Conservation (phyloP, 1,140 invertebrate genomes). For the Cydia strobilella region DNA sequence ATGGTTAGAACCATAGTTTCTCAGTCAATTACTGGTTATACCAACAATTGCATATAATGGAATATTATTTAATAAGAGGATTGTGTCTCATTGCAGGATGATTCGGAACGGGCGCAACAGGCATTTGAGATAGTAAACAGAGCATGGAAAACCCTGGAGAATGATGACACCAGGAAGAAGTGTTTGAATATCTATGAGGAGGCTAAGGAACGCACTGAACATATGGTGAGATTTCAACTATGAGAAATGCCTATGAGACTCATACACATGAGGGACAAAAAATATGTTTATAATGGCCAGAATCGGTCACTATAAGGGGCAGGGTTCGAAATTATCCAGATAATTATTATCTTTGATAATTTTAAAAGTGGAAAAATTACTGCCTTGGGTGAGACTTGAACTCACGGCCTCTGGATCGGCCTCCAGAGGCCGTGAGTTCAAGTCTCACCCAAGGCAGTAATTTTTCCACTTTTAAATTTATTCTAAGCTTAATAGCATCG, state of each 20-base stretch:
- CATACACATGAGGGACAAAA: background rate
- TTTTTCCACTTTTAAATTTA: too few relatives aligned
- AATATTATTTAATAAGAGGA: slow-evolving; percentile 32
- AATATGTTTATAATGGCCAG: background rate
- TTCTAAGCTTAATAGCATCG: too few relatives aligned
- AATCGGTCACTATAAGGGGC: too few relatives aligned
- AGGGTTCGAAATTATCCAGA: too few relatives aligned
- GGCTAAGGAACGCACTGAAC: slow-evolving; percentile 95
- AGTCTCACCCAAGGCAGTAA: too few relatives aligned
- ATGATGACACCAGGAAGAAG: slow-evolving; percentile 95
- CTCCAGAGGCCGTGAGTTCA: too few relatives aligned
- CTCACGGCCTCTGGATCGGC: too few relatives aligned
- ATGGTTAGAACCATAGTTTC: too few relatives aligned
- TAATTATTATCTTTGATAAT: too few relatives aligned
- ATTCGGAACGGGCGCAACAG: slow-evolving; percentile 95
- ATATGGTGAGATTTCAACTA: slow-evolving; percentile 87
- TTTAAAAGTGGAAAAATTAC: too few relatives aligned
- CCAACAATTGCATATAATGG: background rate
- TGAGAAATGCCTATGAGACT: background rate
- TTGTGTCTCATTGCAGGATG: slow-evolving; percentile 84
- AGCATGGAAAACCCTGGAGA: slow-evolving; percentile 97
- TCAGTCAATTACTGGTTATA: background rate
- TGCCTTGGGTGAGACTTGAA: too few relatives aligned
- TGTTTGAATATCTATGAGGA: slow-evolving; percentile 99
- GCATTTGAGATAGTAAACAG: slow-evolving; percentile 97